These are phyloP conservation scores for Orius insidiosus DNA, from an alignment of 1,140 invertebrate genomes.

Conservation along the genomic window DNA sequence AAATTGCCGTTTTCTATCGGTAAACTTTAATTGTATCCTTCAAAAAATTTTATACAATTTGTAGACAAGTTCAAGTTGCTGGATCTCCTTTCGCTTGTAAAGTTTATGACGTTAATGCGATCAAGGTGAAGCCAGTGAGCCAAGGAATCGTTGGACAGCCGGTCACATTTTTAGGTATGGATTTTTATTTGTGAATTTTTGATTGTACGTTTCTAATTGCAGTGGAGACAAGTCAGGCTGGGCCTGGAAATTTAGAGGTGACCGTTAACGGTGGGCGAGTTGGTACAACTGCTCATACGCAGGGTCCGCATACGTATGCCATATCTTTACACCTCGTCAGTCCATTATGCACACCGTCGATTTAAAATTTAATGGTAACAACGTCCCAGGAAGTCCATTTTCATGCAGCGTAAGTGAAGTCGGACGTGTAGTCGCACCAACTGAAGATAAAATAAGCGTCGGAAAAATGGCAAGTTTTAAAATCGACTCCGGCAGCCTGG, in stretches of 20 bases:
- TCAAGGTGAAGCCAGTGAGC: constrained; percentile 81
- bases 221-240: constrained; percentile 95
- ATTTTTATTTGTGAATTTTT: too few species aligned
- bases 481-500: constrained; percentile 53
- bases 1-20: constrained; percentile 65
- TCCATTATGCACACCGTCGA: constrained; percentile 78
- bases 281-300: constrained; percentile 84
- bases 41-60: not conserved
- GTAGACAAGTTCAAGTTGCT: constrained; percentile 48
- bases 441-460: constrained; percentile 84
- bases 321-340: constrained; percentile 92
- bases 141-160: constrained; percentile 81
- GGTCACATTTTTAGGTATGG: constrained; percentile 80
- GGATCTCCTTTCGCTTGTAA: constrained; percentile 85
- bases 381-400: constrained; percentile 69
- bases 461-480: constrained; percentile 65
- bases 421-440: constrained; percentile 52
- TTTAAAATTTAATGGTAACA: constrained; percentile 86
- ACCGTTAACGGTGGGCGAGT: constrained; percentile 91
- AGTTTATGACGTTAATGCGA: constrained; percentile 87
- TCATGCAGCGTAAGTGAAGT: constrained; percentile 52
- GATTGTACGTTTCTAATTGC: constrained; percentile 14
- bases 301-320: constrained; percentile 89
- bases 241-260: constrained; percentile 90
- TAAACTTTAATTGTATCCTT: constrained; percentile 58